phyloP scores from a whole-genome alignment of 2,797 vertebrate species.

The Odontamblyopus lacepedii region DNA sequence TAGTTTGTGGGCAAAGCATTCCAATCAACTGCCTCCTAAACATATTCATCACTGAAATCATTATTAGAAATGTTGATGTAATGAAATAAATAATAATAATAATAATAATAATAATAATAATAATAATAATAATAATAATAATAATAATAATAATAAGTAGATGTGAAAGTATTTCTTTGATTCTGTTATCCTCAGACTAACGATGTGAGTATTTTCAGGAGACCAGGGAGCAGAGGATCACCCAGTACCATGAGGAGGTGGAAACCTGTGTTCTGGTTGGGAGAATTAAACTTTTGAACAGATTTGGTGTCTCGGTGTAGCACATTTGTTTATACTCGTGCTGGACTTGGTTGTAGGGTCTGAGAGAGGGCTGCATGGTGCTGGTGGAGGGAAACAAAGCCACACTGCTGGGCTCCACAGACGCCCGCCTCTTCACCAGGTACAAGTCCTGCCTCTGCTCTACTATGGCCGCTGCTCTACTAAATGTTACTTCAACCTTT shows the following conservation, averaged over 20 bases:
- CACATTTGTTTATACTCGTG: not conserved
- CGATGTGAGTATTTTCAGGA: conserved; percentile 67
- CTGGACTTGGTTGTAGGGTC: conserved; percentile 65
- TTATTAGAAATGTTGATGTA: too few species aligned
- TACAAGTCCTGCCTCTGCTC: conserved; percentile 48
- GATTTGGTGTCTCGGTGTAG: not conserved
- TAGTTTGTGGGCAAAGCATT: too few species aligned
- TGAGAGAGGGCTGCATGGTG: conserved; percentile 86
- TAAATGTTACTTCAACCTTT: not conserved
- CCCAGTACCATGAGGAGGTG: conserved; percentile 83
- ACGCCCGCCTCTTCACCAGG: conserved; percentile 84
- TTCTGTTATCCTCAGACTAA: not conserved
- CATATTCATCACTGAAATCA: too few species aligned
- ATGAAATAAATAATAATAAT: too few species aligned
- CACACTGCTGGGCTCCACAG: conserved; percentile 81
- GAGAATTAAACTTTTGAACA: not conserved
- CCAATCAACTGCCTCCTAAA: too few species aligned
- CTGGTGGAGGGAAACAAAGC: conserved; percentile 85
- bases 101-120: too few species aligned
- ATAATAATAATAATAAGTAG: too few species aligned
- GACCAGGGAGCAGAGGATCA: conserved; percentile 85
- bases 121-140: too few species aligned
- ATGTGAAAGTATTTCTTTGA: too few species aligned
- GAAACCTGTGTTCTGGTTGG: conserved; percentile 84
- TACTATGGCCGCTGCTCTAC: not conserved